These are phyloP conservation scores for Leptopilina syphax DNA, from an alignment of 2,888 invertebrate genomes.

Conservation along the genomic window DNA sequence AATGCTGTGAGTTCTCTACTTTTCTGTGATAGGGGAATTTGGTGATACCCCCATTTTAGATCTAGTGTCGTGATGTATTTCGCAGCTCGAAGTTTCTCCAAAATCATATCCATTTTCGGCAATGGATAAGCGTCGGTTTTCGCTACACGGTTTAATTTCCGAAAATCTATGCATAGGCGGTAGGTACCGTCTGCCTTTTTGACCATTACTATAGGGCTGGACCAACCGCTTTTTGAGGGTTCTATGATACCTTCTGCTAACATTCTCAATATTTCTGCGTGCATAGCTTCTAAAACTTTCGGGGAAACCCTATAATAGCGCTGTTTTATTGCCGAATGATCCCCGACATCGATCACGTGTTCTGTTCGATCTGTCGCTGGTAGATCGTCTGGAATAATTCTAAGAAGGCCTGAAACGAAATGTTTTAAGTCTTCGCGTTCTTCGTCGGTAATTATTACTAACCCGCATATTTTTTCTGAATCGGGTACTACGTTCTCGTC, in stretches of 20 bases:
- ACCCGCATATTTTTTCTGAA: background rate
- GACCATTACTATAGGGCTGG: conserved; percentile 42
- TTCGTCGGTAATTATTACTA: background rate
- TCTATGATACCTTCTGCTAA: conserved; percentile 35
- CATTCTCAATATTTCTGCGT: background rate
- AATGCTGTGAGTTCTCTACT: too few relatives aligned
- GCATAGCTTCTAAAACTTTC: conserved; percentile 16
- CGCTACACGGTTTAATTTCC: conserved; percentile 65
- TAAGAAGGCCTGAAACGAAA: background rate
- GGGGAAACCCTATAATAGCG: background rate
- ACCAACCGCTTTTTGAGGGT: conserved; percentile 38
- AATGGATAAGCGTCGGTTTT: conserved; percentile 65
- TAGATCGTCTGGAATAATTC: background rate
- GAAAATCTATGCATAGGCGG: conserved; percentile 60
- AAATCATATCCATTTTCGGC: conserved; percentile 61
- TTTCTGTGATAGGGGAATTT: too few relatives aligned
- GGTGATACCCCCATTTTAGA: too few relatives aligned
- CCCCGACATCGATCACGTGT: conserved; percentile 1
- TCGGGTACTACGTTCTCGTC: background rate
- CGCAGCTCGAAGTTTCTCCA: conserved; percentile 50
- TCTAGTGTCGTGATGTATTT: too few relatives aligned
- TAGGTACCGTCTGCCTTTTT: conserved; percentile 6
- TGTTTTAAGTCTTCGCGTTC: background rate
- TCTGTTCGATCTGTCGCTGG: background rate
- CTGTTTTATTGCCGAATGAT: background rate